Base-by-base conservation (phyloP, 2,888 invertebrate species). In the Flexamia atlantica region DNA sequence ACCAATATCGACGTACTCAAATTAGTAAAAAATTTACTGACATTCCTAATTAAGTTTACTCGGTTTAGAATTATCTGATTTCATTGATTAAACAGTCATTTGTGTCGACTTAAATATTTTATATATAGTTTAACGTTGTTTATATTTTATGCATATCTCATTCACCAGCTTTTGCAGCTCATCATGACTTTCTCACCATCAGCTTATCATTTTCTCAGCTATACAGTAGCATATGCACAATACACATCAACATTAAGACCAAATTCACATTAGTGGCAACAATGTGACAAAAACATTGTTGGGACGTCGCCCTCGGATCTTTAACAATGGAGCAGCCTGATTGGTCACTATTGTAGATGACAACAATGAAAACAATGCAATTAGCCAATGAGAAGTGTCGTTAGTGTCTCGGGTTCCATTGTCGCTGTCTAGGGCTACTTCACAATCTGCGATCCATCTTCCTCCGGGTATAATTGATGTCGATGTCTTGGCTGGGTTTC, bases 321-420 rank as follows among this genome's bases (percentile, higher is more conserved):
- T 30, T 12, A 23, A 76, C 76, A 76, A 76, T 76, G 25, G 50
- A n/a, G 20, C n/a, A 50, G 46, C 50, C 46, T 76, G 76, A 76
- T 76, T 76, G 76, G 76, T 50, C 46, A 17, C 76, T 46, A 76
- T 76, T 76, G 76, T 76, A 4, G 76, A 25, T n/a, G 76, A 76
- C 76, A 76, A 76, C 76, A 76, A 76, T 76, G 76, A 76, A 76
- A 25, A 42, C 76, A 76, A 76, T 76, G 76, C 76, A 76, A 76
- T 76, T 76, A 76, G 76, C 76, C 46, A 76, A 76, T 76, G 76
- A 76, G 76, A 76, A 76, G 50, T 76, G 76, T 76, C 40, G 76
- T 76, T 76, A 28, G 76, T 17, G 76, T 4, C 25, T 28, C 40
- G 50, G n/a, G 23, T 1, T 28, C 76, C 72, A 72, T 72, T 72